A percentile compares a stretch with the other conserved stretches of the same genome.
Evolutionary conservation across 2,113 vertebrate genomes (phyloP).

Genomic region (Alligator sinensis): DNA sequence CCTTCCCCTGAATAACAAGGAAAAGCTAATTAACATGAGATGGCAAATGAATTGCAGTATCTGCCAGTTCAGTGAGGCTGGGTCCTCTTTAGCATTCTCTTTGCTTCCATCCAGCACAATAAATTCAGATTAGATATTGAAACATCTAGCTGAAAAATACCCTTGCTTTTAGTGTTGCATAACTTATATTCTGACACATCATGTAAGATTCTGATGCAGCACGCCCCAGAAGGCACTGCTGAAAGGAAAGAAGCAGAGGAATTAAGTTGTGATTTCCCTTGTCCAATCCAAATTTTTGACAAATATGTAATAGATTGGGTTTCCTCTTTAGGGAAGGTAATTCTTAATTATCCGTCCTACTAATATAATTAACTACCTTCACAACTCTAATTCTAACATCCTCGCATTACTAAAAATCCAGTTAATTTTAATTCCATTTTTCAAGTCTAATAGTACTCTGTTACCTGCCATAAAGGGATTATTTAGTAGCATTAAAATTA

Average conservation of each 20-base stretch:
- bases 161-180: conserved; percentile 27
- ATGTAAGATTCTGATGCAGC: not conserved
- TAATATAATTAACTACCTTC: conserved; percentile 72
- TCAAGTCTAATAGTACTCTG: conserved; percentile 63
- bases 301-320: not conserved
- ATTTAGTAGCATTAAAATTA: conserved; percentile 77
- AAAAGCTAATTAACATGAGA: conserved; percentile 61
- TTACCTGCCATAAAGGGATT: conserved; percentile 67
- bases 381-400: conserved; percentile 52
- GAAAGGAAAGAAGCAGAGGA: not conserved
- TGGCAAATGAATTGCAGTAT: conserved; percentile 25
- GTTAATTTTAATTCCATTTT: conserved; percentile 72
- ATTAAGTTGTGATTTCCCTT: not conserved
- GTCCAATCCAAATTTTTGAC: conserved; percentile 11
- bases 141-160: conserved; percentile 41
- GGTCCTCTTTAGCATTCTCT: conserved; percentile 59
- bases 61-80: conserved; percentile 48
- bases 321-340: conserved; percentile 53
- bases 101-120: conserved; percentile 55
- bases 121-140: conserved; percentile 59
- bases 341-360: conserved; percentile 69
- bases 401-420: conserved; percentile 63
- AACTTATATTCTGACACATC: conserved; percentile 22
- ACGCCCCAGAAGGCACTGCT: not conserved
- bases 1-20: conserved; percentile 44